These are phyloP conservation scores for Phataginus tricuspis DNA, from an alignment of 2,797 vertebrate species.

Conservation along the genomic window DNA sequence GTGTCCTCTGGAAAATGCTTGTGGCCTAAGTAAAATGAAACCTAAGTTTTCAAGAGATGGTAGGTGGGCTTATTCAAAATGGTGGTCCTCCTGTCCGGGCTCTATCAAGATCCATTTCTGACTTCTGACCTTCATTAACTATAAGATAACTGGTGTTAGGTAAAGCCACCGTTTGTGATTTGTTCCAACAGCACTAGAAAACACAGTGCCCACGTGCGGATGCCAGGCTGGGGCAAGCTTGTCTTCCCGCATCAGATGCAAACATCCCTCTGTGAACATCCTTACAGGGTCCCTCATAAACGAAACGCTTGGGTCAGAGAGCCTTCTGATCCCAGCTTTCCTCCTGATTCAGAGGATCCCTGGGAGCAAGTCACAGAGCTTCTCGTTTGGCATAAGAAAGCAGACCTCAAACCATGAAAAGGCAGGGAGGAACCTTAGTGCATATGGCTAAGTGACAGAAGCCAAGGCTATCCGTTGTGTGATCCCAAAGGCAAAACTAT, in stretches of 20 bases:
- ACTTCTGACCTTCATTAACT: not conserved
- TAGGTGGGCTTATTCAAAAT: too few species aligned
- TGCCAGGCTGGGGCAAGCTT: too few species aligned
- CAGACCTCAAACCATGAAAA: not conserved
- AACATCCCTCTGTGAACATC: not conserved
- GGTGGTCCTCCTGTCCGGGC: too few species aligned
- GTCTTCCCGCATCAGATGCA: not conserved
- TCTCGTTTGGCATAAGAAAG: not conserved
- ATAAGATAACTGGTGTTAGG: not conserved
- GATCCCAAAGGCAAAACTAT: not conserved
- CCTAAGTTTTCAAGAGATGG: too few species aligned
- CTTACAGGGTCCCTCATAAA: not conserved
- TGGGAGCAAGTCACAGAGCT: not conserved
- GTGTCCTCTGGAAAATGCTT: too few species aligned
- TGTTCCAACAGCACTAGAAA: not conserved
- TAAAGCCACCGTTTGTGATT: not conserved
- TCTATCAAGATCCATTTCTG: not conserved
- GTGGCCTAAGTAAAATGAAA: too few species aligned
- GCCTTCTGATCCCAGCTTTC: not conserved
- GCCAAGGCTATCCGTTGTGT: not conserved
- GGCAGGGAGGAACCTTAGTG: not conserved
- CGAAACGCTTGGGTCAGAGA: rapidly evolving
- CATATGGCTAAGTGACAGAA: not conserved
- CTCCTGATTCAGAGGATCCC: not conserved
- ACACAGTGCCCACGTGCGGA: not conserved